phyloP scores from a whole-genome alignment of 2,888 invertebrate species.

The Stramonita haemastoma region DNA sequence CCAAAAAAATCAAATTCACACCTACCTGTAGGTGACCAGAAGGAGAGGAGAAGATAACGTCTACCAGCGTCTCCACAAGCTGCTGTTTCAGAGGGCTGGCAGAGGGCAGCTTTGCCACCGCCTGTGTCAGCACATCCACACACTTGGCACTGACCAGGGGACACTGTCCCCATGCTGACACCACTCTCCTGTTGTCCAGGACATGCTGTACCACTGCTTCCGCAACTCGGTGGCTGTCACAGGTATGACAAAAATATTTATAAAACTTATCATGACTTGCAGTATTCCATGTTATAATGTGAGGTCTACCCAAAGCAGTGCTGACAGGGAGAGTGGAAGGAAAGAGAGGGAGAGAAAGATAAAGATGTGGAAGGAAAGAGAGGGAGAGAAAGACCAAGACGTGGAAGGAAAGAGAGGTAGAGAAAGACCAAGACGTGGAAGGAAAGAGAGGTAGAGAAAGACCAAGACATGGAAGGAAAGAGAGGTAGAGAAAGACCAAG shows the following conservation, averaged over 20 bases:
- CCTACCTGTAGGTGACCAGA: neutral
- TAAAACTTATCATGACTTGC: neutral
- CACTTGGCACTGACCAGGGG: slow-evolving; percentile 42
- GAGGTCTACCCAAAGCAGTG: too few relatives aligned
- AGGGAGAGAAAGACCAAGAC: too few relatives aligned
- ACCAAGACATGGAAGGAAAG: too few relatives aligned
- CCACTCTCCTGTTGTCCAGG: slow-evolving; percentile 28
- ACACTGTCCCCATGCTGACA: slow-evolving; percentile 1
- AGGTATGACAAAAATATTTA: neutral
- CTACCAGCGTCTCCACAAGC: neutral
- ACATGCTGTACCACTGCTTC: neutral
- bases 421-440: too few relatives aligned
- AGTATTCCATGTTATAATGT: too few relatives aligned
- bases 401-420: too few relatives aligned
- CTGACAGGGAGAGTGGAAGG: too few relatives aligned
- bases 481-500: too few relatives aligned
- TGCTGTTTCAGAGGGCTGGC: neutral
- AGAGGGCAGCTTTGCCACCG: neutral
- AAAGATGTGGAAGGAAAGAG: too few relatives aligned
- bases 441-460: too few relatives aligned
- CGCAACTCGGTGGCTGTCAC: neutral
- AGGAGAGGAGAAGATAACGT: neutral
- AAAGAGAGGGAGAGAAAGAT: too few relatives aligned
- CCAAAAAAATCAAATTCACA: too few relatives aligned
- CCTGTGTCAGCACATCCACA: slow-evolving; percentile 24